Conservation (phyloP, 2,797 vertebrate genomes). For the Naso thynnoides region DNA sequence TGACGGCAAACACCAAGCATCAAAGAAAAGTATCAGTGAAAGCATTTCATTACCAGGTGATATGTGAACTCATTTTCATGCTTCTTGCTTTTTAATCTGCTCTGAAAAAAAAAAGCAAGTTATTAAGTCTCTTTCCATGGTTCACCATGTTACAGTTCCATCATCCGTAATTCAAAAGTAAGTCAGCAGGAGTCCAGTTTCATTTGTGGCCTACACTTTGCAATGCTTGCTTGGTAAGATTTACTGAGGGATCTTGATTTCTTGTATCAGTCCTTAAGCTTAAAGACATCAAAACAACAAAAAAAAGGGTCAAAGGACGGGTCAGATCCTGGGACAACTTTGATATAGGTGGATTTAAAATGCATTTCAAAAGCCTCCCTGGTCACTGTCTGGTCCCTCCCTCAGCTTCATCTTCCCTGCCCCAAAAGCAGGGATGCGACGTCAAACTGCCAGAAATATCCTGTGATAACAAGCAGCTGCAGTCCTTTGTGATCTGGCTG, state of each 20-base stretch:
- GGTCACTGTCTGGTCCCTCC: constrained; percentile 30
- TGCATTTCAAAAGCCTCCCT: constrained; percentile 47
- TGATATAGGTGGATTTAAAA: constrained; percentile 49
- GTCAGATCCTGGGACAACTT: constrained; percentile 20
- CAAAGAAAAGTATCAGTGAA: not conserved
- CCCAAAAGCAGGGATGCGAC: constrained; percentile 44
- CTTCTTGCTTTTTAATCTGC: too few species aligned
- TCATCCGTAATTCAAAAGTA: constrained; percentile 15
- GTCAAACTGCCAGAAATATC: constrained; percentile 70
- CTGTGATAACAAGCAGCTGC: constrained; percentile 73
- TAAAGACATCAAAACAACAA: not conserved
- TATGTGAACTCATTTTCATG: constrained; percentile 21
- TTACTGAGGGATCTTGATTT: constrained; percentile 17
- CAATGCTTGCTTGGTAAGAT: not conserved
- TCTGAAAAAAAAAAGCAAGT: not conserved
- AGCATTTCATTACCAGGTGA: constrained; percentile 25
- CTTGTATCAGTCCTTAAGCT: constrained; percentile 4
- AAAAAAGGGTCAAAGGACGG: constrained; percentile 18
- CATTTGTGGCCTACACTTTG: constrained; percentile 6
- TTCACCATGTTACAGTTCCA: not conserved
- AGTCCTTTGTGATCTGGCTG: constrained; percentile 63
- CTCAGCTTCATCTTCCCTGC: constrained; percentile 16
- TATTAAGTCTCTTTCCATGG: constrained; percentile 9
- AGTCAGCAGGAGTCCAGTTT: not conserved
- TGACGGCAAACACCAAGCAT: not conserved